Base-by-base conservation (phyloP, 2,888 invertebrate genomes). In the Leucoptera coffeella region DNA sequence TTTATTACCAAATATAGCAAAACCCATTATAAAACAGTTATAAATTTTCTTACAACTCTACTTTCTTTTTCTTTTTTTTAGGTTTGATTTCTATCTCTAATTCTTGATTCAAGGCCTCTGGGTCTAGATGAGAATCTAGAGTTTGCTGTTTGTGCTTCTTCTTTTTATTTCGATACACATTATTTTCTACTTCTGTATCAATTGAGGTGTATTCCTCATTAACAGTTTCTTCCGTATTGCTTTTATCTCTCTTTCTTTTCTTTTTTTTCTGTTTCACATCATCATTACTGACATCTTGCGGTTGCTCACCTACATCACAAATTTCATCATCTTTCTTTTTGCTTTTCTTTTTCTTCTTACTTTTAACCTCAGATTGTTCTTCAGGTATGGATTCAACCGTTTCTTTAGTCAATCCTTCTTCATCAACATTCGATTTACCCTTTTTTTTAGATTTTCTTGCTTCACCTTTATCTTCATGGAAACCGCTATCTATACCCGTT, bases 311-410 rank as follows among this genome's bases (percentile, higher is more conserved):
- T 7, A 7, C 17, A 17, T 17, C 17, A 17, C 9, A 6, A 17
- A 7, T 17, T 17, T 6, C 6, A 17, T 17, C 17, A 17, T 9
- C 6, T 9, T 17, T 9, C 9, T 17, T 12, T 23, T 41, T 42
- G 40, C 40, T 35, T 23, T 23, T 23, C 23, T 14, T 12, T 22
- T 14, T 19, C 14, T 21, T 31, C 23, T 27, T 22, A 11, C 17
- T 13, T 12, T 4, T 10, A 10, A 22, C 19, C 4, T 19, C 19
- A n/a, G 8, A 8, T 19, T 8, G 8, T 22, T 4, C 7, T 9
- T 11, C 2, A 22, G 2, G 9, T 7, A 10, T 5, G 11, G 9
- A 3, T 10, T 25, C 15, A 10, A 3, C 25, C 10, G 25, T 9
- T 3, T 14, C 15, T 25, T 8, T 22, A 22, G 17, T 4, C 14